Conservation (phyloP, 2,888 invertebrate genomes). For the Carabus problematicus region DNA sequence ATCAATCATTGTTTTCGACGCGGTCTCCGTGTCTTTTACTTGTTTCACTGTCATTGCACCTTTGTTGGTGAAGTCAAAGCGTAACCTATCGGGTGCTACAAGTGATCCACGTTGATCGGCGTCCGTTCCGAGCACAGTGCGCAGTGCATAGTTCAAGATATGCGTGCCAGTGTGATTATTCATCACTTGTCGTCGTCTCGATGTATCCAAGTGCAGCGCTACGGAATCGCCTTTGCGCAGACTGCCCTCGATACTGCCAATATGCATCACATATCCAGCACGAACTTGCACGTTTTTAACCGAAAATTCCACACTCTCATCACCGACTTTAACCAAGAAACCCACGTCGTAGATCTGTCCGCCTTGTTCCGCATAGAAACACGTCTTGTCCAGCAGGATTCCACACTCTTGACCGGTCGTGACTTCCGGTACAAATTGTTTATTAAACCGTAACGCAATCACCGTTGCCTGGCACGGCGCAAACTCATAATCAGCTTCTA, state of each 20-base stretch:
- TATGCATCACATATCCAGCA: slow-evolving; percentile 94
- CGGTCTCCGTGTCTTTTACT: slow-evolving; percentile 84
- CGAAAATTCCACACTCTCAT: slow-evolving; percentile 88
- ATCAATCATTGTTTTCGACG: slow-evolving; percentile 77
- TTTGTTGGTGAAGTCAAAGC: slow-evolving; percentile 98
- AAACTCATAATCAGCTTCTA: slow-evolving; percentile 80
- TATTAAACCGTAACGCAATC: slow-evolving; percentile 79
- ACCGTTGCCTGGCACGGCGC: slow-evolving; percentile 76
- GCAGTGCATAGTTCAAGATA: slow-evolving; percentile 91
- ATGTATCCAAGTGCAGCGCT: slow-evolving; percentile 80
- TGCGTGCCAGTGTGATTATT: slow-evolving; percentile 99
- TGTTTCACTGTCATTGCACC: slow-evolving; percentile 88
- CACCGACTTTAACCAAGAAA: slow-evolving; percentile 80
- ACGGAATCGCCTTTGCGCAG: slow-evolving; percentile 87
- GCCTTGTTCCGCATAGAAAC: slow-evolving; percentile 98
- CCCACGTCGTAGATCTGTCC: slow-evolving; percentile 98
- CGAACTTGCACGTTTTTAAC: slow-evolving; percentile 94
- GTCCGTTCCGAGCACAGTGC: slow-evolving; percentile 87
- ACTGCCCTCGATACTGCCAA: slow-evolving; percentile 86
- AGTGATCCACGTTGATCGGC: slow-evolving; percentile 96
- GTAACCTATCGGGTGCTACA: slow-evolving; percentile 94
- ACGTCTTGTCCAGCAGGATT: slow-evolving; percentile 87
- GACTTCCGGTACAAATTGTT: slow-evolving; percentile 85
- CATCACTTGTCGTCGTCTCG: slow-evolving; percentile 91
- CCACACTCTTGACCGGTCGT: slow-evolving; percentile 89